Percentiles rank a stretch among this genome's conserved stretches.
phyloP scores from a whole-genome alignment of 2,113 vertebrate genomes.

The Meriones unguiculatus region DNA sequence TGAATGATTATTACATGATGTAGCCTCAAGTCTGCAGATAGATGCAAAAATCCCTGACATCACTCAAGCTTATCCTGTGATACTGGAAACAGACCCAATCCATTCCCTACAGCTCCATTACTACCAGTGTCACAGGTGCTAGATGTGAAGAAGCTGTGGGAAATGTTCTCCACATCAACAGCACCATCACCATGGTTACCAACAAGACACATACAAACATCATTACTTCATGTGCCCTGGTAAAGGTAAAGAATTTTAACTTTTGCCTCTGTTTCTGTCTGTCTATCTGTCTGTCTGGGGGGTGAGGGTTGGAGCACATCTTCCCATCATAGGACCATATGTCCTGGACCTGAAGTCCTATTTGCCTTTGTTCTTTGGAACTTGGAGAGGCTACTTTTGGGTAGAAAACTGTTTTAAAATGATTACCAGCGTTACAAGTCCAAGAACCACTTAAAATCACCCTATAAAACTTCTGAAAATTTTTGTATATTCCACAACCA shows the following conservation, averaged over 20 bases:
- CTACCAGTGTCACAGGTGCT: not conserved
- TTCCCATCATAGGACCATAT: not conserved
- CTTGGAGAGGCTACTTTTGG: not conserved
- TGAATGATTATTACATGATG: not conserved
- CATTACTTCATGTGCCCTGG: not conserved
- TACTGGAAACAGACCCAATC: too few species aligned
- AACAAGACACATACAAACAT: not conserved
- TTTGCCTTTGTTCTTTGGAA: not conserved
- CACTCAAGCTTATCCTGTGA: not conserved
- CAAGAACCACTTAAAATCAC: not conserved
- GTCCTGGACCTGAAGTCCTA: not conserved
- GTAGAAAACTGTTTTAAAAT: not conserved
- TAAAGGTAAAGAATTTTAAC: not conserved
- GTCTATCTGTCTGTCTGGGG: not conserved
- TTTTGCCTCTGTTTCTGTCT: not conserved
- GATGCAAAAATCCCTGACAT: not conserved
- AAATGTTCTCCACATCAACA: not conserved
- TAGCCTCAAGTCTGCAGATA: not conserved
- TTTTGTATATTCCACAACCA: not conserved
- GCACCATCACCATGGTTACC: too few species aligned
- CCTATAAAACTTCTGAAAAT: not conserved
- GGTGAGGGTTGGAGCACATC: too few species aligned
- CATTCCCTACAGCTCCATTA: not conserved
- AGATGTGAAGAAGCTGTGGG: not conserved
- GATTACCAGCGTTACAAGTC: not conserved